Conservation (phyloP, 2,113 vertebrate species). For the Rhodinocichla rosea region DNA sequence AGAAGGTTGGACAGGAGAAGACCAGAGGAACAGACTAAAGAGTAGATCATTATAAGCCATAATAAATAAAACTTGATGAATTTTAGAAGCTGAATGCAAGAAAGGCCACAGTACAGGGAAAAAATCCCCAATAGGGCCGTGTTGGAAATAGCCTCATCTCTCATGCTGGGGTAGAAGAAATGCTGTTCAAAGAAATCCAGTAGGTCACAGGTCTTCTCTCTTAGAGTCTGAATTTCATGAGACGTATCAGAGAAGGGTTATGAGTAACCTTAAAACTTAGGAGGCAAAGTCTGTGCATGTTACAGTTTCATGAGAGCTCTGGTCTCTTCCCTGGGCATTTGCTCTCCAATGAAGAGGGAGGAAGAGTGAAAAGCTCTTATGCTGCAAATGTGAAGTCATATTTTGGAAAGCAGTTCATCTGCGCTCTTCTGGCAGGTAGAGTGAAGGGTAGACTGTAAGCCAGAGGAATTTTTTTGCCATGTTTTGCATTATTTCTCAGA, state of each 20-base stretch:
- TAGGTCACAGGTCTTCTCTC: background rate
- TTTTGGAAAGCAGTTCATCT: background rate
- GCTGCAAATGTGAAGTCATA: background rate
- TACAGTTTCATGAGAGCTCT: background rate
- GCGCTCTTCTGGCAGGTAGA: background rate
- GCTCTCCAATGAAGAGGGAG: background rate
- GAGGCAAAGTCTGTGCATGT: background rate
- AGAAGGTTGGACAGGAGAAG: background rate
- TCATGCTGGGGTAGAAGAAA: background rate
- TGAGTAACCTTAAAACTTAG: background rate
- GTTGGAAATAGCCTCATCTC: background rate
- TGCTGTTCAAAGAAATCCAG: background rate
- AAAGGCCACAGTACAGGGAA: background rate
- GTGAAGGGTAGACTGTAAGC: background rate
- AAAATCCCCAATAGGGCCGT: rapidly evolving
- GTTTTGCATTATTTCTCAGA: background rate
- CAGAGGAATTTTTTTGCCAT: background rate
- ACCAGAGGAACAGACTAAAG: background rate
- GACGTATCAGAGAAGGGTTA: background rate
- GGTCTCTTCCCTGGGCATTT: background rate
- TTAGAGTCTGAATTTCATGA: background rate
- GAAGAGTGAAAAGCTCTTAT: background rate
- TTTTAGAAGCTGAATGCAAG: background rate
- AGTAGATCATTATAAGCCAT: background rate
- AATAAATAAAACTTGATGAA: background rate